Conservation (phyloP, 2,888 invertebrate genomes). For the Arctia plantaginis region DNA sequence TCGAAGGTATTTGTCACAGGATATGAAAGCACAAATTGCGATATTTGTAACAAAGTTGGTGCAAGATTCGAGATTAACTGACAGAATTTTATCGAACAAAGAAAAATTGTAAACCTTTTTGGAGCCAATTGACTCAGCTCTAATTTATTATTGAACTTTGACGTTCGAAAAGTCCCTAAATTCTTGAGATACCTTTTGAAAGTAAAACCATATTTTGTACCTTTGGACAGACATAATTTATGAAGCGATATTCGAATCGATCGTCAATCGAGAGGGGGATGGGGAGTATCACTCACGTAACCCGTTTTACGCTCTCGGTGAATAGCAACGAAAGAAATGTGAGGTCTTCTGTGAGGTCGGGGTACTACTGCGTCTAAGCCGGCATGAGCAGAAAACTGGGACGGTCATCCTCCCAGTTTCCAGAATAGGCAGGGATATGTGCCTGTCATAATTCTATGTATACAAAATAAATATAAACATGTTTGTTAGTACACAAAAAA, state of each 20-base stretch:
- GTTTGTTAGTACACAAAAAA: neutral
- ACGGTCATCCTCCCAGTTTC: neutral
- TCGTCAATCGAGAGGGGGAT: neutral
- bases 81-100: neutral
- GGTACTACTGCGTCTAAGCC: neutral
- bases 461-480: neutral
- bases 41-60: neutral
- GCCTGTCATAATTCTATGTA: neutral
- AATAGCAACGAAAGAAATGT: no score
- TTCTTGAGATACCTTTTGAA: neutral
- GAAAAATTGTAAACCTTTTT: constrained; percentile 1
- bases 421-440: neutral
- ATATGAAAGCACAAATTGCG: neutral
- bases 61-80: neutral
- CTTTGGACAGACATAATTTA: neutral
- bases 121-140: constrained; percentile 22
- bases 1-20: neutral
- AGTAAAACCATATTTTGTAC: neutral
- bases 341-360: no score
- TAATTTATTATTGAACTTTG: constrained; percentile 9
- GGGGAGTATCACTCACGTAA: no score
- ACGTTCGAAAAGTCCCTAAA: neutral
- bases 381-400: no score
- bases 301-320: neutral
- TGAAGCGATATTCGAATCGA: neutral